These are phyloP conservation scores for Hemiprocne comata DNA, from an alignment of 2,113 vertebrate genomes.

Conservation along the genomic window DNA sequence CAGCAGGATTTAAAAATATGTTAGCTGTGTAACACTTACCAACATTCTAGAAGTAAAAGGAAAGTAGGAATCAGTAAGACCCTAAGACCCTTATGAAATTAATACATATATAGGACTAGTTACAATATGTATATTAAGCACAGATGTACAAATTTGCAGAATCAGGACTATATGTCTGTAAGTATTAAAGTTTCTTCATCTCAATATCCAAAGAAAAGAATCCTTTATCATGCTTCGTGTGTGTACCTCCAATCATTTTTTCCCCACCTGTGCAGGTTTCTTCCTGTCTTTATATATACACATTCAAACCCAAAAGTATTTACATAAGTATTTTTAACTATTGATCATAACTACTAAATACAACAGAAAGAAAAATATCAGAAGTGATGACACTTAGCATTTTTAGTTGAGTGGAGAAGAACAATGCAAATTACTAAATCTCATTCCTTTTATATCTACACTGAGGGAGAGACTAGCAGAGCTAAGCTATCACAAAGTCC, in stretches of 20 bases:
- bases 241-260: background rate
- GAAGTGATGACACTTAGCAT: background rate
- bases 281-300: background rate
- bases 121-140: background rate
- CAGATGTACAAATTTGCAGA: background rate
- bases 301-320: accelerated
- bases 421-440: background rate
- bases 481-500: background rate
- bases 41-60: background rate
- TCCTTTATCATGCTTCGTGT: background rate
- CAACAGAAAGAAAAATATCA: background rate
- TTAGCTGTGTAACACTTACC: background rate
- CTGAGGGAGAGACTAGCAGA: background rate
- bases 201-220: background rate
- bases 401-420: background rate
- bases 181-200: background rate
- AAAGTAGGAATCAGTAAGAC: background rate
- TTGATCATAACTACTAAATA: background rate
- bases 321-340: background rate
- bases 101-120: background rate
- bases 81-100: background rate
- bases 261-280: background rate
- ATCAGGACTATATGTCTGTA: background rate
- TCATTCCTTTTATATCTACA: background rate
- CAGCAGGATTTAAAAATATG: background rate